Evolutionary conservation across 2,113 vertebrate species (phyloP).

Genomic region (Chaetorhynchus papuensis): DNA sequence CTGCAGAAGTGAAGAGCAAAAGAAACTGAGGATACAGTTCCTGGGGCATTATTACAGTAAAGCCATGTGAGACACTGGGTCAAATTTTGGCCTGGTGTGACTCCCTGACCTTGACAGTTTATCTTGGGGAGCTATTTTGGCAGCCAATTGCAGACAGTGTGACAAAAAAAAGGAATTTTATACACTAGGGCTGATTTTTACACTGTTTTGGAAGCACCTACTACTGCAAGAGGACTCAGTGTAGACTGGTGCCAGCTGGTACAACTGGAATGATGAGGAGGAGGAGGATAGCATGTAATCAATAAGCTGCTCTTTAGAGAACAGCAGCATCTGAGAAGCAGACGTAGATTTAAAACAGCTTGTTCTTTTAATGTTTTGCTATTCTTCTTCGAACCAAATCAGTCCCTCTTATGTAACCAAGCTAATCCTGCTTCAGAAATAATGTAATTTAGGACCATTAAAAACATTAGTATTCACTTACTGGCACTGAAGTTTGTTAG

Average conservation of each 20-base stretch:
- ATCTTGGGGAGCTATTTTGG: not conserved
- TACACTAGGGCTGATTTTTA: not conserved
- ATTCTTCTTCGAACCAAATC: not conserved
- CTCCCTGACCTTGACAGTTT: not conserved
- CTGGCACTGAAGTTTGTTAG: not conserved
- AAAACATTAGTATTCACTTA: not conserved
- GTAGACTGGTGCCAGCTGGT: not conserved
- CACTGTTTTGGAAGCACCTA: not conserved
- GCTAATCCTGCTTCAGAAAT: not conserved
- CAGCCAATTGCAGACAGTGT: not conserved
- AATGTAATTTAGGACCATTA: slow-evolving; percentile 1
- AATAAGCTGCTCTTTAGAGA: not conserved
- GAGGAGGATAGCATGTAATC: not conserved
- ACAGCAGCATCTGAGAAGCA: not conserved
- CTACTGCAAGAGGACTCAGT: not conserved
- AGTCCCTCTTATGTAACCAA: not conserved
- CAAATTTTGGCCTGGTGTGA: not conserved
- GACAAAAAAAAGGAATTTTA: not conserved
- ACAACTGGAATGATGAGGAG: not conserved
- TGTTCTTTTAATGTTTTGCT: not conserved
- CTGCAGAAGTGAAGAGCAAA: not conserved
- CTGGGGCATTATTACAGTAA: not conserved
- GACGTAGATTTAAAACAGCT: not conserved
- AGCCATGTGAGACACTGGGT: not conserved
- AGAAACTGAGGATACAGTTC: not conserved